phyloP scores from a whole-genome alignment of 2,113 vertebrate species.

The Puffinus mauretanicus region DNA sequence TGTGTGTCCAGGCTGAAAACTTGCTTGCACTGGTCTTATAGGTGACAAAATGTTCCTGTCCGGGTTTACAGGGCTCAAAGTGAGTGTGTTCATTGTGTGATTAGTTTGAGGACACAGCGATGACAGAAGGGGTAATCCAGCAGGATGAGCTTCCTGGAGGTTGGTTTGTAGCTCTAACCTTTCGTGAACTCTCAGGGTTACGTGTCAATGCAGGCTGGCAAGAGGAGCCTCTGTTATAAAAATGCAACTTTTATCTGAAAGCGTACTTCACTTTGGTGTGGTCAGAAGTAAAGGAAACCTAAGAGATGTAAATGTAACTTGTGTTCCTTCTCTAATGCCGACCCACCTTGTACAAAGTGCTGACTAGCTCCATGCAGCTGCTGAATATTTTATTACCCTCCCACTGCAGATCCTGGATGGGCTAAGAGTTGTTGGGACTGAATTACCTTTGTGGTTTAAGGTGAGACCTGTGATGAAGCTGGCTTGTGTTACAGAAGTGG shows the following conservation, averaged over 20 bases:
- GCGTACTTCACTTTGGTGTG: accelerated
- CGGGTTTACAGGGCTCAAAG: background rate
- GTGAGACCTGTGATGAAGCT: background rate
- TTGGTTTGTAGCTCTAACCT: background rate
- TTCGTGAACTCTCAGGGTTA: background rate
- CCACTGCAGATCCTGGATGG: background rate
- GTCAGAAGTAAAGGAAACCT: background rate
- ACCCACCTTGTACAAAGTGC: background rate
- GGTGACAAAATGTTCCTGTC: background rate
- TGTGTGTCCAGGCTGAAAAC: background rate
- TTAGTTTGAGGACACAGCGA: accelerated
- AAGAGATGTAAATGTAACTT: background rate
- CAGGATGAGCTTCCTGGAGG: background rate
- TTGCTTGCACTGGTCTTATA: background rate
- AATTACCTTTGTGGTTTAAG: background rate
- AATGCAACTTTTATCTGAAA: background rate
- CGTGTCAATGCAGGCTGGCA: background rate
- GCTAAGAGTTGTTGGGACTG: background rate
- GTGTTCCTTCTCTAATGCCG: background rate
- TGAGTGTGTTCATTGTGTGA: background rate
- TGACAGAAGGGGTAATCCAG: background rate
- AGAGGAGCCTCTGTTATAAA: background rate
- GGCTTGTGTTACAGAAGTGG: background rate
- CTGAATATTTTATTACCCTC: background rate
- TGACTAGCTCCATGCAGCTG: background rate